phyloP scores from a whole-genome alignment of 2,797 vertebrate species.

The Onychomys arenicola region DNA sequence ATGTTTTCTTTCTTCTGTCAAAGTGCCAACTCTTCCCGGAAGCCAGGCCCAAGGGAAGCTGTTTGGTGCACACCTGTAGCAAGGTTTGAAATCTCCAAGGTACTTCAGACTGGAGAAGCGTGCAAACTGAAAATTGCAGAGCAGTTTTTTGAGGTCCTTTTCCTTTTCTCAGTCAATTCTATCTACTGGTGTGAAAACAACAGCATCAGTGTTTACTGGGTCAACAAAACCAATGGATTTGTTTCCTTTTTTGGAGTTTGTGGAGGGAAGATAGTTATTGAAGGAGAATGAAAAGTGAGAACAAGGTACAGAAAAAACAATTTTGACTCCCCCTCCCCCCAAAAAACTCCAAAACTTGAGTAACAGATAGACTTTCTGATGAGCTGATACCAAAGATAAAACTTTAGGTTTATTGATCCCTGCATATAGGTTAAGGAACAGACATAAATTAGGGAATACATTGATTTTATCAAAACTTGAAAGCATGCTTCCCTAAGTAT shows the following conservation, averaged over 20 bases:
- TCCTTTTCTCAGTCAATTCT: constrained; percentile 18
- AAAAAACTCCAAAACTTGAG: not conserved
- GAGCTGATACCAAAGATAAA: not conserved
- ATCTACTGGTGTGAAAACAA: constrained; percentile 61
- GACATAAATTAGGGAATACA: not conserved
- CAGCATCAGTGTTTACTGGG: not conserved
- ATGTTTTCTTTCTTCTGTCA: constrained; percentile 56
- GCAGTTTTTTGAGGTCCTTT: constrained; percentile 20
- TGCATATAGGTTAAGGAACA: not conserved
- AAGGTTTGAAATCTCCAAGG: constrained; percentile 42
- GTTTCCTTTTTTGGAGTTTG: constrained; percentile 21
- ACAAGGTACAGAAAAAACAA: not conserved
- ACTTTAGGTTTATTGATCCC: not conserved
- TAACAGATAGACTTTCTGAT: not conserved
- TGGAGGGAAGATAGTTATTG: constrained; percentile 11
- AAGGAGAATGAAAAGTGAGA: not conserved
- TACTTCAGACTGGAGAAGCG: not conserved
- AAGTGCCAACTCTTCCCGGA: constrained; percentile 34
- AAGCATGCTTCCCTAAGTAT: not conserved
- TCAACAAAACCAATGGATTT: constrained; percentile 21
- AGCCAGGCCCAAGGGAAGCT: not conserved
- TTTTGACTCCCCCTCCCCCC: not conserved
- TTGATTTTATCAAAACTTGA: constrained; percentile 13
- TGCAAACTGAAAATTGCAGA: constrained; percentile 66
- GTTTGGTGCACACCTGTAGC: not conserved